Base-by-base conservation (phyloP, 2,113 vertebrate species). In the Coreoperca whiteheadi region DNA sequence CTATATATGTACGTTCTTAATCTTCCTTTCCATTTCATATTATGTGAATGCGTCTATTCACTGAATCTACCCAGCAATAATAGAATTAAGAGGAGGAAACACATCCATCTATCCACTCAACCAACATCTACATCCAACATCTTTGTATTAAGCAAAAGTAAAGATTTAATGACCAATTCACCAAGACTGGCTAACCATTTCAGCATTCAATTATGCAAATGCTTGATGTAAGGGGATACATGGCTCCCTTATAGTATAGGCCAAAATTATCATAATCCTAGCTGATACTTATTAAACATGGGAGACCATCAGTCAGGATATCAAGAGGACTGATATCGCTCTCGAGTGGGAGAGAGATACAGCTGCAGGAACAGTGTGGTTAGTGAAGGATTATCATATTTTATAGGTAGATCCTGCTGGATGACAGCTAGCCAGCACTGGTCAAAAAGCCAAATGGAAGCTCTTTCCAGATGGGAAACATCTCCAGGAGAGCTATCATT, bases 201-300 rank as follows among this genome's bases (percentile, higher is more conserved):
- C 54, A 77, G 48, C 10, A 2, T 41, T 68, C 12, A 87, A 86
- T 91, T 83, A 88, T 86, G 88, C 63, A 91, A 88, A 92, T 77
- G 32, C 37, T 53, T 53, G 66, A 78, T 74, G 54, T 67, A 69
- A 78, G 23, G 59, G 7, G 16, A 79, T 76, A 69, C 6, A 21
- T n/a, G 74, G 18, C 46, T 78, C 59, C 70, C 71, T 67, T 60
- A 41, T 11, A 46, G 43, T 46, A 64, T 79, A 6, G 74, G 82
- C 77, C 69, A 79, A 32, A 67, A 92, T 93, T 88, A 81, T 30
- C 91, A 92, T 92, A 93, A 92, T 93, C 87, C 74, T 39, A 21
- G 20, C 46, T 70, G 41, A 68, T 57, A 59, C 65, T 65, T 66
- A 70, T 66, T 65, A 78, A 75, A 76, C 51, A 41, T 12, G 15